These are phyloP conservation scores for Antennarius maculatus DNA, from an alignment of 2,797 vertebrate species.

Conservation along the genomic window DNA sequence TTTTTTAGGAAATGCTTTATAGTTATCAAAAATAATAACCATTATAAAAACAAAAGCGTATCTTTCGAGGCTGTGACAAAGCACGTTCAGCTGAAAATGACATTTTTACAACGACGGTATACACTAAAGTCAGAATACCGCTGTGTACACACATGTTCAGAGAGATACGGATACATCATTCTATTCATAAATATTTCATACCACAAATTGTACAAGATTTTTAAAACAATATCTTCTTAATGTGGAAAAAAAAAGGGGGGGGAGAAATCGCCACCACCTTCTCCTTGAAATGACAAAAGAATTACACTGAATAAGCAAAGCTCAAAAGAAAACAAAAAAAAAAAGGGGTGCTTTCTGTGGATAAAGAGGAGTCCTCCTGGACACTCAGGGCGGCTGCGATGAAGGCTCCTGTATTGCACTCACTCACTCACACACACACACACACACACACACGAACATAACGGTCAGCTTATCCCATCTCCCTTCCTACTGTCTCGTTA, in stretches of 20 bases:
- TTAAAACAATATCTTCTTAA: constrained; percentile 90
- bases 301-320: constrained; percentile 55
- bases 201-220: constrained; percentile 89
- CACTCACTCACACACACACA: constrained; percentile 36
- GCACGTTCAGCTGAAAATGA: constrained; percentile 26
- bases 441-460: constrained; percentile 69
- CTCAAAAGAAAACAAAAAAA: constrained; percentile 63
- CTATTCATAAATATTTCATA: constrained; percentile 88
- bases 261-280: constrained; percentile 86
- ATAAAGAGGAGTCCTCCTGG: constrained; percentile 46
- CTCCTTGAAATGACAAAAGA: constrained; percentile 82
- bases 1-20: constrained; percentile 19
- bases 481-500: constrained; percentile 78
- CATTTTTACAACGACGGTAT: constrained; percentile 31
- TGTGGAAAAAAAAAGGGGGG: too few relatives aligned
- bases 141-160: constrained; percentile 29
- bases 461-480: constrained; percentile 51
- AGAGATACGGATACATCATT: constrained; percentile 70
- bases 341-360: constrained; percentile 48
- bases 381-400: constrained; percentile 42
- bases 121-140: constrained; percentile 33
- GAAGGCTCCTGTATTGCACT: constrained; percentile 58
- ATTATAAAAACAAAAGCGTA: constrained; percentile 19
- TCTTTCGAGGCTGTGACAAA: constrained; percentile 14
- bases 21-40: constrained; percentile 34